Base-by-base conservation (phyloP, 2,888 invertebrate genomes). In the Molanna angustata region DNA sequence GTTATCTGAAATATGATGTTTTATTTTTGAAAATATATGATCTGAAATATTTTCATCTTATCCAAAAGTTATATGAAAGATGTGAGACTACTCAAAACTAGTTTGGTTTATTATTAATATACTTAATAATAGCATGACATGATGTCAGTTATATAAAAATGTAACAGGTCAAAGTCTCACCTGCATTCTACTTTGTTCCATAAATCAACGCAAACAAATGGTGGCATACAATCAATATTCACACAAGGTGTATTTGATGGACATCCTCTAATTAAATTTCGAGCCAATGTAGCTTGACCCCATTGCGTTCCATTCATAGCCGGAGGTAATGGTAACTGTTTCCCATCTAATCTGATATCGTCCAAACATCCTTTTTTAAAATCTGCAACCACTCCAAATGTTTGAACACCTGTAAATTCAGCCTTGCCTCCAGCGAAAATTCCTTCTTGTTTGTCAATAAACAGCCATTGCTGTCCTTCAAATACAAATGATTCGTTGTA, bases 121-220 rank as follows among this genome's bases (percentile, higher is more conserved):
- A n/a, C n/a, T n/a, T n/a, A n/a, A n/a, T n/a, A n/a, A n/a, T n/a
- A n/a, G n/a, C n/a, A n/a, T n/a, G n/a, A n/a, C n/a, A n/a, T n/a
- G n/a, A n/a, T n/a, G n/a, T n/a, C n/a, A n/a, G n/a, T n/a, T n/a
- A n/a, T n/a, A n/a, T n/a, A n/a, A n/a, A n/a, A n/a, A n/a, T n/a
- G n/a, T n/a, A n/a, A n/a, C n/a, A n/a, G n/a, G n/a, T n/a, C n/a
- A n/a, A n/a, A n/a, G n/a, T 20, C 67, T 88, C 76, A 98, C 93
- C 95, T 94, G 93, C 98, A 98, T 71, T 96, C 95, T 66, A 94
- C 92, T 73, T 92, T 90, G 71, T 96, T 97, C 97, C 98, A 99
- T n/a, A 97, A 83, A 73, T 94, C 95, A 59, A 92, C 90, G 73
- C 95, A 97, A 65, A 93, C 93, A 70, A 94, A 94, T 6, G 92